Percentiles rank a stretch among this genome's conserved stretches.
Evolutionary conservation across 2,113 vertebrate species (phyloP).

Genomic region (Grantiella picta): DNA sequence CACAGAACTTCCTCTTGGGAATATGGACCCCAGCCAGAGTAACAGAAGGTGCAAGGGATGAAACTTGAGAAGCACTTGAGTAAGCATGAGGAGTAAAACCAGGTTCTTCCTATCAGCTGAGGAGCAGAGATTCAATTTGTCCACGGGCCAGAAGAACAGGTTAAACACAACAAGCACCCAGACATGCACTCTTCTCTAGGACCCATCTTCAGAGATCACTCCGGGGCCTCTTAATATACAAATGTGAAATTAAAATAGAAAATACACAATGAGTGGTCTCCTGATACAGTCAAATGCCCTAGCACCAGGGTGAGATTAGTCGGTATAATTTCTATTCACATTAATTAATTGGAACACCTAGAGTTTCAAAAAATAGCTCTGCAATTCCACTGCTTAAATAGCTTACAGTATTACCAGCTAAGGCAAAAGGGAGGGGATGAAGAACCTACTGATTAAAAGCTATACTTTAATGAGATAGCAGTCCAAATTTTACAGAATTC

Average conservation of each 20-base stretch:
- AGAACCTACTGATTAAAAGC: background rate
- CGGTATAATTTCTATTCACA: background rate
- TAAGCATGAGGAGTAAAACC: background rate
- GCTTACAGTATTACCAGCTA: background rate
- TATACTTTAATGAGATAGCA: background rate
- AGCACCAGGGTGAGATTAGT: background rate
- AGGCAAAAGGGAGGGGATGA: background rate
- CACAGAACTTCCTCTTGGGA: background rate
- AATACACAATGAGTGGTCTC: background rate
- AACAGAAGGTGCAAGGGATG: background rate
- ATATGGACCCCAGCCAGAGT: background rate
- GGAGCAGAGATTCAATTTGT: background rate
- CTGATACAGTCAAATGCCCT: background rate
- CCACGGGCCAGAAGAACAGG: background rate
- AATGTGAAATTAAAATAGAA: background rate
- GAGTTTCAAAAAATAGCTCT: background rate
- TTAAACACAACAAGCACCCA: background rate
- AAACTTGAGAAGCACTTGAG: background rate
- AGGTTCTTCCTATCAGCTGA: background rate
- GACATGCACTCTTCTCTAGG: background rate
- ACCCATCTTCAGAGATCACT: background rate
- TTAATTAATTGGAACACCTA: conserved; percentile 27
- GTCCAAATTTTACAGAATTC: background rate
- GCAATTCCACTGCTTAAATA: background rate
- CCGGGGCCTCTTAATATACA: background rate